Evolutionary conservation across 2,797 vertebrate species (phyloP).

Genomic region (Pseudochirops corinnae): DNA sequence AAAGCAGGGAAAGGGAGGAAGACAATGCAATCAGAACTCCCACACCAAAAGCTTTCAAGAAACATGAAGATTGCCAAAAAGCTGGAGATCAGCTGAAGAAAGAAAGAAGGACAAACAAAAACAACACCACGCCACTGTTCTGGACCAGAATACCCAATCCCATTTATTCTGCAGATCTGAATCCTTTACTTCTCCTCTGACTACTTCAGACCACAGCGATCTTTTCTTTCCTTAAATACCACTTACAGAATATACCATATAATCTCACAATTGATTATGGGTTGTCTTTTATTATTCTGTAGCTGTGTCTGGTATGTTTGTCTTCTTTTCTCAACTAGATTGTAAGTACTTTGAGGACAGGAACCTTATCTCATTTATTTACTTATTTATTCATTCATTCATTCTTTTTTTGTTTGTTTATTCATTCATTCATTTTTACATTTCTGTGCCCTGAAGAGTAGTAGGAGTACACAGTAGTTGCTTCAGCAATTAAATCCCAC

Average conservation of each 20-base stretch:
- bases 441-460: background rate
- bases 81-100: too few species aligned
- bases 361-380: background rate
- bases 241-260: background rate
- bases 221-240: conserved; percentile 5
- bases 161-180: background rate
- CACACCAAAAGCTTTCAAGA: too few species aligned
- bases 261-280: conserved; percentile 14
- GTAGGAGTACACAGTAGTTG: background rate
- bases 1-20: too few species aligned
- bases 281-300: background rate
- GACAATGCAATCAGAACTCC: too few species aligned
- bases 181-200: background rate
- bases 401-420: background rate
- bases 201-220: background rate
- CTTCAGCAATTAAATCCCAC: background rate
- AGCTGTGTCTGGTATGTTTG: background rate
- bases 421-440: background rate
- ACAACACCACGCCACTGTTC: too few species aligned
- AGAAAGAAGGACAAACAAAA: too few species aligned
- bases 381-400: background rate
- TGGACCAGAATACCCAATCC: background rate
- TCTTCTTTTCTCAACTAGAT: background rate
- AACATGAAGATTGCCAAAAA: too few species aligned
- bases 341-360: background rate